These are phyloP conservation scores for Amazona vittata DNA, from an alignment of 2,113 vertebrate species.

Conservation along the genomic window DNA sequence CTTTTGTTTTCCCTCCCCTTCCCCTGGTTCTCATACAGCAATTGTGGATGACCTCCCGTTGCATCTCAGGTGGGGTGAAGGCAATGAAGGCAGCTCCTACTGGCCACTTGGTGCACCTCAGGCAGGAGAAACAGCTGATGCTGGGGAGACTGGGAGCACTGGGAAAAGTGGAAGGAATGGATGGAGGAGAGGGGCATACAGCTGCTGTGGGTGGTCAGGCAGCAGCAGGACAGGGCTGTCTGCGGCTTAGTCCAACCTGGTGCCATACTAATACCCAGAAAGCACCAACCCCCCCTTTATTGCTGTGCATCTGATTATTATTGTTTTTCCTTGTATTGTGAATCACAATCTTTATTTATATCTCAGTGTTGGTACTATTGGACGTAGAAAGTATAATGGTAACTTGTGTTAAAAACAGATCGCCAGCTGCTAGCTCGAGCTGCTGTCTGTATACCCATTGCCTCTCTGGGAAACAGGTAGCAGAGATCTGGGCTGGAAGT, in stretches of 20 bases:
- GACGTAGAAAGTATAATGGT: neutral
- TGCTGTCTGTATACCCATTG: neutral
- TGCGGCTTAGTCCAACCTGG: neutral
- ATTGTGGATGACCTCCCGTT: neutral
- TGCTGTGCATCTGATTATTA: neutral
- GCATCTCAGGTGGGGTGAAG: neutral
- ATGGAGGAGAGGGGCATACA: neutral
- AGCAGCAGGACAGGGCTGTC: neutral
- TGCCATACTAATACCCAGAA: neutral
- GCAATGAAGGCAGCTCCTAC: neutral
- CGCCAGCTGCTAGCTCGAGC: neutral
- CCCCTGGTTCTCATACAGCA: accelerated
- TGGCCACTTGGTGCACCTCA: neutral
- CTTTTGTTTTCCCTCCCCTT: neutral
- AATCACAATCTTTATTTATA: neutral
- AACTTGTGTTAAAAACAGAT: neutral
- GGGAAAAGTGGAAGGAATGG: neutral
- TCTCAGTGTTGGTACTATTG: neutral
- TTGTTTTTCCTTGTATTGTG: accelerated
- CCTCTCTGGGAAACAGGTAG: slow-evolving; percentile 7
- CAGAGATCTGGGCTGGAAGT: neutral
- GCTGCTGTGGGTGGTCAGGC: neutral
- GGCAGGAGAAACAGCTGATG: neutral
- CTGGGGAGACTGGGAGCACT: neutral
- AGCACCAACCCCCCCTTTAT: neutral